Evolutionary conservation across 2,888 invertebrate genomes (phyloP).

Genomic region (Leucania comma): DNA sequence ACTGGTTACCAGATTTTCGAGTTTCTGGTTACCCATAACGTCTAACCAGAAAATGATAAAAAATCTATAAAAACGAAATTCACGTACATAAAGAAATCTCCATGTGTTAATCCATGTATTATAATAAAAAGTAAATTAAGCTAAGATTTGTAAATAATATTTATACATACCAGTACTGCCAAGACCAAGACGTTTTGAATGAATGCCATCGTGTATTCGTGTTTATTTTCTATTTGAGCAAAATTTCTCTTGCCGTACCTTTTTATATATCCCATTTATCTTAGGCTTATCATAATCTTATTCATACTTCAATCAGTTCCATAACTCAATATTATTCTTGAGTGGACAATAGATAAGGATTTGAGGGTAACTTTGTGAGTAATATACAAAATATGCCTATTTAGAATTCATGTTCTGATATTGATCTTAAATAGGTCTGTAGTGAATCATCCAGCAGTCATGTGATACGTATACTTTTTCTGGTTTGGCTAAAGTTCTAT

Average conservation of each 20-base stretch:
- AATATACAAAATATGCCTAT: conserved; percentile 5
- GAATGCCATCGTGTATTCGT: conserved; percentile 32
- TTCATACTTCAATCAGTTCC: conserved; percentile 16
- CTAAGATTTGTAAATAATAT: background rate
- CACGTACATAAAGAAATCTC: background rate
- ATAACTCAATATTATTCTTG: conserved; percentile 33
- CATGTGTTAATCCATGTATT: too few relatives aligned
- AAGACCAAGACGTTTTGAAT: conserved; percentile 23
- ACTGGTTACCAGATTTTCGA: background rate
- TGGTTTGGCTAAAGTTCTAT: background rate
- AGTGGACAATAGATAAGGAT: conserved; percentile 36
- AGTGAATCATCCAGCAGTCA: background rate
- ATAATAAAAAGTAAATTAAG: background rate
- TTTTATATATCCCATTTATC: conserved; percentile 52
- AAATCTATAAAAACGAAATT: background rate
- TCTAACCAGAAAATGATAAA: background rate
- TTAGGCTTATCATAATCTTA: conserved; percentile 22
- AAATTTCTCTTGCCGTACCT: background rate
- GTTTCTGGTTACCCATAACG: background rate
- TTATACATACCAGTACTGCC: conserved; percentile 38
- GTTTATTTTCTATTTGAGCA: conserved; percentile 14
- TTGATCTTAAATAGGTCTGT: background rate
- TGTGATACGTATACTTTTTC: background rate
- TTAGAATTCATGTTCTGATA: background rate
- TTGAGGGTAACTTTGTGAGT: conserved; percentile 11